Evolutionary conservation across 2,888 invertebrate species (phyloP).

Genomic region (Sinotaia quadrata): DNA sequence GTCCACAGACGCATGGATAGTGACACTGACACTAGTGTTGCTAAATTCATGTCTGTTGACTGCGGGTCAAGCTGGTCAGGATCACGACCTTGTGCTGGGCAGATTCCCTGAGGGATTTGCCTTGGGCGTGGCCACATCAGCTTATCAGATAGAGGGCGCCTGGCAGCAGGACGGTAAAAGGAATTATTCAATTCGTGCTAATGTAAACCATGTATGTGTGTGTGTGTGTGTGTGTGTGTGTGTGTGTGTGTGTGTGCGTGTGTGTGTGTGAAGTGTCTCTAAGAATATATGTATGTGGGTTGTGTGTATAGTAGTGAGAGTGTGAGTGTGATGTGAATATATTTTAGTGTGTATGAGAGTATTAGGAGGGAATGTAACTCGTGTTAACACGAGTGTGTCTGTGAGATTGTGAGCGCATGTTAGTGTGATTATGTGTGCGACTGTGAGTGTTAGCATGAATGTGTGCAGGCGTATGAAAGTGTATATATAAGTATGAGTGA

Average conservation of each 20-base stretch:
- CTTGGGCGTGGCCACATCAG: conserved; percentile 72
- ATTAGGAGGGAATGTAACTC: too few species aligned
- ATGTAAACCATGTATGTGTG: not conserved
- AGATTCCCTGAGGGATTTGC: conserved; percentile 52
- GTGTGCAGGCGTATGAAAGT: conserved; percentile 2
- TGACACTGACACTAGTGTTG: too few species aligned
- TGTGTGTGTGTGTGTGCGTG: conserved; percentile 3
- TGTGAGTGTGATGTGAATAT: too few species aligned
- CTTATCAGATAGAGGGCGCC: conserved; percentile 78
- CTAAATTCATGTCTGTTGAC: too few species aligned
- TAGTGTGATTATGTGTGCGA: not conserved
- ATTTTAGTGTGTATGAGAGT: too few species aligned
- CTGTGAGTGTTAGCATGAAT: not conserved
- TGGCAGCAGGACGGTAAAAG: conserved; percentile 73
- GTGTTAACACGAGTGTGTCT: not conserved
- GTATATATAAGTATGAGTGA: not conserved
- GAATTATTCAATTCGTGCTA: not conserved
- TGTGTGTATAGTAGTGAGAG: too few species aligned
- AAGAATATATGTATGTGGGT: not conserved
- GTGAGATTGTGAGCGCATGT: not conserved
- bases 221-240: conserved; percentile 4
- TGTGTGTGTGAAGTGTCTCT: not conserved
- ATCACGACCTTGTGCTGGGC: conserved; percentile 29
- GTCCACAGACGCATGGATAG: too few species aligned
- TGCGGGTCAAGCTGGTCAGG: too few species aligned